A percentile compares a stretch with the other conserved stretches of the same genome.
These are phyloP conservation scores for Charanyca ferruginea DNA, from an alignment of 2,888 invertebrate species.

Conservation along the genomic window DNA sequence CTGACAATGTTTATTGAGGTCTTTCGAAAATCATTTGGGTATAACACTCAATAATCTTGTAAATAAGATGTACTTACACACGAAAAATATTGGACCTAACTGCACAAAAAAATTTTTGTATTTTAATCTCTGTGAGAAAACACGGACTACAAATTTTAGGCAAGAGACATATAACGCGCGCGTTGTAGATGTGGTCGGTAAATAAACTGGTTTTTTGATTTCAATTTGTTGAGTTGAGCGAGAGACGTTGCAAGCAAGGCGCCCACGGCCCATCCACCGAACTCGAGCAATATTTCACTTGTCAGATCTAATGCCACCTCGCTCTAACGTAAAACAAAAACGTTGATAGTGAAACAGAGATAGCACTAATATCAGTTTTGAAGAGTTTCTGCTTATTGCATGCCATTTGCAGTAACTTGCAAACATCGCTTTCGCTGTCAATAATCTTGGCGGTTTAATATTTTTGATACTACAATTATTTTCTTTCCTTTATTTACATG, in stretches of 20 bases:
- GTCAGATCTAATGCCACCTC: conserved; percentile 28
- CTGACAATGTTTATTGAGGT: conserved; percentile 12
- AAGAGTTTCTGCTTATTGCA: conserved; percentile 9
- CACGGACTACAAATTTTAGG: conserved; percentile 66
- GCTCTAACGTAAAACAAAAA: conserved; percentile 5
- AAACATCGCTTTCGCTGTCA: not conserved
- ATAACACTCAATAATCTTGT: conserved; percentile 20
- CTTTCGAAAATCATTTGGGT: conserved; percentile 43
- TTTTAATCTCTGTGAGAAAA: conserved; percentile 70
- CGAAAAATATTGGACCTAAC: conserved; percentile 45
- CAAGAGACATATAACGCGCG: conserved; percentile 68
- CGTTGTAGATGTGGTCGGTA: conserved; percentile 80
- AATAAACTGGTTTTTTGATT: conserved; percentile 89
- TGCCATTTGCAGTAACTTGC: conserved; percentile 27
- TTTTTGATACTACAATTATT: not conserved
- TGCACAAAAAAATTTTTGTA: conserved; percentile 58
- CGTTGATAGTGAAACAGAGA: conserved; percentile 36
- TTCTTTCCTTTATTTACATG: not conserved
- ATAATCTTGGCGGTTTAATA: not conserved
- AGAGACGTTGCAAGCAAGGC: conserved; percentile 53
- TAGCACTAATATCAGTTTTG: conserved; percentile 9
- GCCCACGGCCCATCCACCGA: conserved; percentile 14
- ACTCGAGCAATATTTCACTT: conserved; percentile 2
- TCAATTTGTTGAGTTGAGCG: conserved; percentile 55
- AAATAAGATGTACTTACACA: conserved; percentile 13